Evolutionary conservation across 37 sponge, comb jelly and placozoan genomes (phyloP), one percentile per base, ranked within the genome.

Genomic region (Theonella swinhoei): DNA sequence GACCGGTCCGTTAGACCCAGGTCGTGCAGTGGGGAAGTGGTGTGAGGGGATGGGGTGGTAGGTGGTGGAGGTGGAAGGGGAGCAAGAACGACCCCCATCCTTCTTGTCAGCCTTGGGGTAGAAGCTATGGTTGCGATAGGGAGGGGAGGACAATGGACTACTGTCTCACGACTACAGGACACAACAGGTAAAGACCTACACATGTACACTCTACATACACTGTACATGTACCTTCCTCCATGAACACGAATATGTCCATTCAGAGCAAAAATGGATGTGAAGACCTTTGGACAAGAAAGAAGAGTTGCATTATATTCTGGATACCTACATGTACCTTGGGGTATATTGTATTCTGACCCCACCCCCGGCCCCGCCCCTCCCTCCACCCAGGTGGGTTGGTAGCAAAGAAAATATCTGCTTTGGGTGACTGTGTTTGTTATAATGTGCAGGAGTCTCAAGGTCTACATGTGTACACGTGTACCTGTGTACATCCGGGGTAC

Each of bases 161-260:
- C n/a, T 28, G 3, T 9, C 64, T 3, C 9, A 63, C 67, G 28
- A 66, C 67, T 23, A 24, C 67, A n/a, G n/a, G n/a, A n/a, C n/a
- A n/a, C n/a, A n/a, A n/a, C n/a, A n/a, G n/a, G n/a, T n/a, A n/a
- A n/a, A n/a, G n/a, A n/a, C n/a, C n/a, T n/a, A n/a, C n/a, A n/a
- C n/a, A n/a, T n/a, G n/a, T n/a, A n/a, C n/a, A n/a, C n/a, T n/a
- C n/a, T n/a, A n/a, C n/a, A n/a, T n/a, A n/a, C n/a, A n/a, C n/a
- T n/a, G n/a, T n/a, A n/a, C n/a, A n/a, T n/a, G 39, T 68, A 90
- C 91, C 89, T 93, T 93, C 94, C 94, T 62, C 94, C 94, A 43
- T 93, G 94, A 22, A 93, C 39, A 3, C 94, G 65, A 7, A 93
- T 93, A 80, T 93, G 94, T 26, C 94, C 94, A 87, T 93, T 93